These are phyloP conservation scores for Lagopus muta DNA, from an alignment of 2,113 vertebrate species.

Conservation along the genomic window DNA sequence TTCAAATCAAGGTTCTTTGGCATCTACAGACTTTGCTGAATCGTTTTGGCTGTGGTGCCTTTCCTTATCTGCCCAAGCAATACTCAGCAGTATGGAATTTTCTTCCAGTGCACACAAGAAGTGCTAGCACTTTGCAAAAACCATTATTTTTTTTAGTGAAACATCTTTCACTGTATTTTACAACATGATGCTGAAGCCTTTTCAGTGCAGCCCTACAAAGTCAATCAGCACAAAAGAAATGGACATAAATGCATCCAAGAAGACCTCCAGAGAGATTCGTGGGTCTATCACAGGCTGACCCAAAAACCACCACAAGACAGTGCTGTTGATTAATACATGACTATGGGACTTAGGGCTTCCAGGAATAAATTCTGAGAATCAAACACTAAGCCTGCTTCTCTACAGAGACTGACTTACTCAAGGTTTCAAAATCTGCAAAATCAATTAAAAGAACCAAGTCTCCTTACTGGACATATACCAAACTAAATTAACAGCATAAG, in stretches of 20 bases:
- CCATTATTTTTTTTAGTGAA: slow-evolving; percentile 5
- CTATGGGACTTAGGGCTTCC: not conserved
- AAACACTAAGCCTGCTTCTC: not conserved
- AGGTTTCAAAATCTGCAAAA: slow-evolving; percentile 34
- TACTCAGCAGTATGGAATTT: slow-evolving; percentile 70
- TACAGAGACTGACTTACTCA: not conserved
- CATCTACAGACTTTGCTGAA: slow-evolving; percentile 63
- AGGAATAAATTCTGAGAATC: not conserved
- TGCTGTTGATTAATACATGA: not conserved
- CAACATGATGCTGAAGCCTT: slow-evolving; percentile 14
- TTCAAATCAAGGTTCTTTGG: not conserved
- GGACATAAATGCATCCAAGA: not conserved
- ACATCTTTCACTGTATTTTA: slow-evolving; percentile 2
- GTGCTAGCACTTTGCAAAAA: slow-evolving; percentile 38
- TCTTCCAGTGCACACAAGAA: slow-evolving; percentile 19
- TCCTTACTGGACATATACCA: slow-evolving; percentile 11
- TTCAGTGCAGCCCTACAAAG: not conserved
- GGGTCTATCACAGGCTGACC: not conserved
- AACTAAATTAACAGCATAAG: not conserved
- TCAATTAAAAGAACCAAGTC: slow-evolving; percentile 25
- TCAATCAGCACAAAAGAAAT: not conserved
- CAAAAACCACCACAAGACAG: not conserved
- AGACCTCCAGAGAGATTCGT: not conserved
- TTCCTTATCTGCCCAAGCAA: slow-evolving; percentile 69
- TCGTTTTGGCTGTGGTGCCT: slow-evolving; percentile 48